These are phyloP conservation scores for Tachycineta bicolor DNA, from an alignment of 2,113 vertebrate species.

Conservation along the genomic window DNA sequence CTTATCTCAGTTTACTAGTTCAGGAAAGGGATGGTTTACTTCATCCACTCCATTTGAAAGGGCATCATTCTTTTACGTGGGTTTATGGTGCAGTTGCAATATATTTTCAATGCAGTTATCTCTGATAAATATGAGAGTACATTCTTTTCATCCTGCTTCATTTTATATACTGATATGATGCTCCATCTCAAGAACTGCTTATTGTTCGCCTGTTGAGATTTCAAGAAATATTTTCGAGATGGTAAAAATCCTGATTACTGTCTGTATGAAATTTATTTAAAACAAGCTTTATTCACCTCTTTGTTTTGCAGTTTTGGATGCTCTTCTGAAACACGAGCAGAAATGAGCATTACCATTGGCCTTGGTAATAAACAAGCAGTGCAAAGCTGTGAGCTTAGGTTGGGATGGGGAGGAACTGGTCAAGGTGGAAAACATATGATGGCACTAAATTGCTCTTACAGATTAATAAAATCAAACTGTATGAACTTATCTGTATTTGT, in stretches of 20 bases:
- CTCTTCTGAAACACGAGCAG: not conserved
- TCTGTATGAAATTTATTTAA: not conserved
- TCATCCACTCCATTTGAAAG: not conserved
- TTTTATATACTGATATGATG: not conserved
- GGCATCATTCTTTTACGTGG: not conserved
- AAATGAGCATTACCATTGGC: not conserved
- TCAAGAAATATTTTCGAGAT: not conserved
- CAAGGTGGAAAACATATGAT: not conserved
- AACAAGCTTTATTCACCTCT: not conserved
- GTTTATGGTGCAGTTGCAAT: not conserved
- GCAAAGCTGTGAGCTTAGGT: not conserved
- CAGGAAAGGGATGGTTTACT: not conserved
- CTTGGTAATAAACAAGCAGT: not conserved
- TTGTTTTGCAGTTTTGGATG: not conserved
- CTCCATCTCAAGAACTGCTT: not conserved
- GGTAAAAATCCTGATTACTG: not conserved
- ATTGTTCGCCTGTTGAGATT: not conserved
- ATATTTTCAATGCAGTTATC: not conserved
- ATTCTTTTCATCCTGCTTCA: not conserved
- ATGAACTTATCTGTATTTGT: not conserved
- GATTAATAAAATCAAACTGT: not conserved
- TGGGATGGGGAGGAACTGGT: not conserved
- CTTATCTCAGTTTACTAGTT: not conserved
- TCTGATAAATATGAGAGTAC: not conserved
- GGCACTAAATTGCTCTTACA: not conserved